These are phyloP conservation scores for Idaea aversata DNA, from an alignment of 2,888 invertebrate species.

Conservation along the genomic window DNA sequence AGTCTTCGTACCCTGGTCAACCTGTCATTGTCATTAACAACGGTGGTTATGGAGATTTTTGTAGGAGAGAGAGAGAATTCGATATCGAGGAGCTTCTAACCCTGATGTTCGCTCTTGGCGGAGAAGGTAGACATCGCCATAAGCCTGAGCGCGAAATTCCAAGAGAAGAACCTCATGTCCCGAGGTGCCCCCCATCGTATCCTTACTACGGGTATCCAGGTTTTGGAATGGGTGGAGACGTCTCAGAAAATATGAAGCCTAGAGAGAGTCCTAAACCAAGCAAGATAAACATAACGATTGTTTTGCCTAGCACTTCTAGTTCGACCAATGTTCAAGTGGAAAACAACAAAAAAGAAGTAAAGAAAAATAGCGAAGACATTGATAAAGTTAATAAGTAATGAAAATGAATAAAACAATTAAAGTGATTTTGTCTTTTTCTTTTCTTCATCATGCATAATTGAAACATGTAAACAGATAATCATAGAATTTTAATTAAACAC, in stretches of 20 bases:
- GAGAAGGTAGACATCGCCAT: background rate
- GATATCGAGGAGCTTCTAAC: conserved; percentile 8
- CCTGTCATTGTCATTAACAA: conserved; percentile 22
- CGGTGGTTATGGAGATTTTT: conserved; percentile 10
- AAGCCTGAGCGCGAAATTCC: background rate
- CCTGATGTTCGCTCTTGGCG: conserved; percentile 2
- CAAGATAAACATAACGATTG: conserved; percentile 12
- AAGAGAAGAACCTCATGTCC: background rate
- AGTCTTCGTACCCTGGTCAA: conserved; percentile 13
- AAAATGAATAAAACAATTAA: background rate
- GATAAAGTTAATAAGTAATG: conserved; percentile 1
- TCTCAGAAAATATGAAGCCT: background rate
- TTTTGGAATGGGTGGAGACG: background rate
- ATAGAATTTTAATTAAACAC: background rate
- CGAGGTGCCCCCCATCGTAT: background rate
- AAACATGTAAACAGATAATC: background rate
- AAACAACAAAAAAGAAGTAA: background rate
- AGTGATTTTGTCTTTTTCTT: background rate
- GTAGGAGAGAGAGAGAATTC: conserved; percentile 9
- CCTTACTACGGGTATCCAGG: conserved; percentile 2
- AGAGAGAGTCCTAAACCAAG: conserved; percentile 1
- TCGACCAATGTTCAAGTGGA: conserved; percentile 7
- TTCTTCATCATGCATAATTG: background rate
- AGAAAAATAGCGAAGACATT: background rate
- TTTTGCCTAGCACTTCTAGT: conserved; percentile 10